Conservation (phyloP, 1,140 invertebrate genomes). For the Asobara japonica region DNA sequence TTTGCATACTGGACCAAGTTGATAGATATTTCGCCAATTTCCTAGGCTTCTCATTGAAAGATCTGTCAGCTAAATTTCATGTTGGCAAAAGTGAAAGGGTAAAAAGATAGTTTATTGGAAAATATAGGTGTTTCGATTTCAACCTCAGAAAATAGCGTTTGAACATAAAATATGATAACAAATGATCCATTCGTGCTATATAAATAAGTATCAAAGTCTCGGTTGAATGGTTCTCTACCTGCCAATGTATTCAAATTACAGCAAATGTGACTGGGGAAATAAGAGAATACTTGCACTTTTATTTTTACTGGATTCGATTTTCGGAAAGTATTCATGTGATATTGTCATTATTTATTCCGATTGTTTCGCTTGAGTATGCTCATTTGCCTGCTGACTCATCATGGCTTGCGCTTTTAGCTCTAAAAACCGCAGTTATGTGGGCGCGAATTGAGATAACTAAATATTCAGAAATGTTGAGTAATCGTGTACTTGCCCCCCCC, state of each 20-base stretch:
- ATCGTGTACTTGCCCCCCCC: not conserved
- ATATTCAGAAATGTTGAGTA: conserved; percentile 3
- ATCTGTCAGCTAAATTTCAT: not conserved
- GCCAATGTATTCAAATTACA: not conserved
- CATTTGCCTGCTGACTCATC: not conserved
- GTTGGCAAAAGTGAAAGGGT: not conserved
- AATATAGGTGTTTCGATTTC: not conserved
- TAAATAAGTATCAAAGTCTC: not conserved
- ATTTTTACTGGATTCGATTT: not conserved
- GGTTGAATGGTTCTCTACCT: not conserved
- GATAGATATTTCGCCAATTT: not conserved
- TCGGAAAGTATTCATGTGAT: not conserved
- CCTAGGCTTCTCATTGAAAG: not conserved
- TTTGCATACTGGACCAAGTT: not conserved
- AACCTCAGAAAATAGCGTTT: not conserved
- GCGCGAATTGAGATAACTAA: not conserved
- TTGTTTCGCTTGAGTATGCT: not conserved
- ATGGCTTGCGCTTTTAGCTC: not conserved
- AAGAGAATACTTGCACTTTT: not conserved
- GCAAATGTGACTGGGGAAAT: not conserved
- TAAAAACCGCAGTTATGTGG: not conserved
- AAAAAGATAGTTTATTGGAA: not conserved
- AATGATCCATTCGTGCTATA: not conserved
- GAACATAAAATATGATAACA: not conserved
- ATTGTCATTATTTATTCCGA: not conserved